Evolutionary conservation across 1,140 invertebrate genomes (phyloP), one percentile per base, ranked within the genome.

Genomic region (Drosophila suzukii): DNA sequence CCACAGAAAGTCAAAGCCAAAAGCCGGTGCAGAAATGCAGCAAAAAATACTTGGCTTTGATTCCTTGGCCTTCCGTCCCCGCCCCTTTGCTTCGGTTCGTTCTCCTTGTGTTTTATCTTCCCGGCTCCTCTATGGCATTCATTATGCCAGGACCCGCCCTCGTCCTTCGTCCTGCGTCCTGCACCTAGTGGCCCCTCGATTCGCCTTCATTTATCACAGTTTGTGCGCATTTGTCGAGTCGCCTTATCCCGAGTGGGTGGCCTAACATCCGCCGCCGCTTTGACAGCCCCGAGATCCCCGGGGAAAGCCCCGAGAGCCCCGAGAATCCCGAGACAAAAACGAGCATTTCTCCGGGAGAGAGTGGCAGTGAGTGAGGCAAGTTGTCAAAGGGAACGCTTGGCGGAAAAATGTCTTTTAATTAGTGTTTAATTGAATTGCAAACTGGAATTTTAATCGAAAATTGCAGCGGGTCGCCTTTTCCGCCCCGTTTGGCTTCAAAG

Each of bases 361-460:
- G 10, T 20, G 15, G 2, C 3, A 38, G 43, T 60, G 43, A 49
- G 65, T 50, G 34, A 53, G 61, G 46, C 58, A 56, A 82, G 75
- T 36, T 78, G 71, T 82, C 79, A 83, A 82, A 82, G 70, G 43
- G 62, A 70, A 74, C 56, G 59, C 55, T 72, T 15, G 60, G 59
- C 57, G 67, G 75, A 83, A 83, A 79, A 86, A 88, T 88, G 84
- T 88, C 84, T 63, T 86, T 86, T 86, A 86, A 86, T 86, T 86
- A 86, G 83, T 77, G 75, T 86, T 86, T 86, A 86, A 86, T 86
- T 86, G 84, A 88, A 88, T 83, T 77, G 83, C 83, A 71, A 88
- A 77, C 83, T 86, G 84, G 83, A 86, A 86, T 86, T 86, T 86
- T 88, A 86, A 86, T 86, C 84, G 83, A 86, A 86, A 86, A 88